Conservation (phyloP, 1,140 invertebrate species). For the Pseudobourletiella spinata region DNA sequence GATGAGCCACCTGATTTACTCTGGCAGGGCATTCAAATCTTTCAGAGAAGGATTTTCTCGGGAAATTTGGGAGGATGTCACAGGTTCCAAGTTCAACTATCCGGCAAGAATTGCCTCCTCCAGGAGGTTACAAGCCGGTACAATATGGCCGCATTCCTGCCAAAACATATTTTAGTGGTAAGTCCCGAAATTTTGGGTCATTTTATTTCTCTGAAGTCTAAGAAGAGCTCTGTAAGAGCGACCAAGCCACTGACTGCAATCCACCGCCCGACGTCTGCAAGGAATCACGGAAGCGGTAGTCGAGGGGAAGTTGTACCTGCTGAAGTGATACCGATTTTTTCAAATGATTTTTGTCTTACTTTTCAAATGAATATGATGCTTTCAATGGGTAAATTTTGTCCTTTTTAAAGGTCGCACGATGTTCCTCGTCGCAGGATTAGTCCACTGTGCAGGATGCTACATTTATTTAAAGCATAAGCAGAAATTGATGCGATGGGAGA, state of each 20-base stretch:
- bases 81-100: background rate
- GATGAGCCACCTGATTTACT: no score
- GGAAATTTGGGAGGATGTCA: background rate
- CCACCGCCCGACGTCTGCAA: no score
- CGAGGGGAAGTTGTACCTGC: no score
- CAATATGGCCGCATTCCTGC: constrained; percentile 60
- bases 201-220: no score
- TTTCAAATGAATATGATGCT: no score
- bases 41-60: no score
- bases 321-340: no score
- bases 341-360: constrained; percentile 8
- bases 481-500: constrained; percentile 46
- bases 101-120: constrained; percentile 72
- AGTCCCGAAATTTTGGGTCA: no score
- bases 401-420: constrained; percentile 46
- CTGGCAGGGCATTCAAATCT: no score
- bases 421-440: constrained; percentile 51
- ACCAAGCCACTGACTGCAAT: no score
- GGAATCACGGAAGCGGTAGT: no score
- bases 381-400: constrained; percentile 11
- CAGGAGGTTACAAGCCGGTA: constrained; percentile 68
- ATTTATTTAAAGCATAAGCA: constrained; percentile 51
- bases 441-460: constrained; percentile 50
- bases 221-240: no score
- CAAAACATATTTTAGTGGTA: constrained; percentile 56